Base-by-base conservation (phyloP, 2,797 vertebrate genomes). In the Carapus acus region DNA sequence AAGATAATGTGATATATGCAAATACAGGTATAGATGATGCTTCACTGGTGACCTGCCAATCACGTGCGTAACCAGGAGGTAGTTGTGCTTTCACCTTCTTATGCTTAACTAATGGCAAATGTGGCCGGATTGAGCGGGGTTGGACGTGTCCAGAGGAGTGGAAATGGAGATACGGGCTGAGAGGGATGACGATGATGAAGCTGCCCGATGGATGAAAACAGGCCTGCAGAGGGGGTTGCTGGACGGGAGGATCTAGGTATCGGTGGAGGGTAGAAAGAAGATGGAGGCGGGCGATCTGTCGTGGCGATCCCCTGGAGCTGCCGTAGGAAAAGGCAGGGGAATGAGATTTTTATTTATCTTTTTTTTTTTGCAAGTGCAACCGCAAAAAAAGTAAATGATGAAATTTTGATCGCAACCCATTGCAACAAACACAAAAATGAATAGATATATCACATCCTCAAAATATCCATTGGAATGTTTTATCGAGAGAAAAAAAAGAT, bases 1-100 rank as follows among this genome's bases (percentile, higher is more conserved):
- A 43, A 60, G 49, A 68, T 63, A 70, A 61, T 73, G 52, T 41
- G 66, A 41, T 60, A 62, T 49, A 67, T 73, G 47, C 33, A 62
- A 16, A 47, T 47, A 42, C 17, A 31, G 16, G 45, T n/a, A n/a
- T n/a, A n/a, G n/a, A n/a, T n/a, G 45, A 24, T 67, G 62, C 46
- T 41, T 61, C 70, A 31, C 39, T 43, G 31, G 17, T 16, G 46
- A 18, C 12, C 43, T 52, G 27, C 21, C 40, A 69, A 79, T 78
- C 71, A 78, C 65, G 16, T 43, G 50, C 41, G 40, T 37, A 20
- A 42, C 46, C 9, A 40, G 36, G 11, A 37, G 54, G 36, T 24
- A n/a, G 16, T 62, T 39, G 24, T 17, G 1, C 24, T 74, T 64
- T 61, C 15, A 1, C 20, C 49, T 62, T 62, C n/a, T 53, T 56